Base-by-base conservation (phyloP, 2,888 invertebrate species). In the Falcaria lacertinaria region DNA sequence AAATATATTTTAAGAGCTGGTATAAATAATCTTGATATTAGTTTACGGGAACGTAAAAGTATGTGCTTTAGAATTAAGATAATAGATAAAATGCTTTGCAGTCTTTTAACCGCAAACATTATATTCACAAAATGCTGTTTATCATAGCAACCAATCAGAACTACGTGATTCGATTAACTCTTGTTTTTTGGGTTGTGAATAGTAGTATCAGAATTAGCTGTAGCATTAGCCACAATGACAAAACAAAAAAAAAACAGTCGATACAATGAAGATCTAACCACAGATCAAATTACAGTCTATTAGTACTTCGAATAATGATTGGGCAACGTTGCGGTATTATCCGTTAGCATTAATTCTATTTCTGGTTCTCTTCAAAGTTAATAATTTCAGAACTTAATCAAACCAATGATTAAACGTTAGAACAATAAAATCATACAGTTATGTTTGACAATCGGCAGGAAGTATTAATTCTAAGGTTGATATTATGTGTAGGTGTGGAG, bases 141-240 rank as follows among this genome's bases (percentile, higher is more conserved):
- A 75, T 77, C 71, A 54, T 60, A 69, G 74, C 73, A 82, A 74
- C 67, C 69, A 72, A 84, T 79, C 69, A 57, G 51, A 45, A 58
- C 62, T 70, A 83, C 85, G 84, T 84, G 85, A 82, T 79, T 85
- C 79, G 72, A 85, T 86, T 83, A 77, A 72, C 63, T 71, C 74
- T 75, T 67, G 67, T 67, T 78, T 78, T 76, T 72, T 11, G 28
- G 50, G 48, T 41, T 42, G 45, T 50, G 54, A 50, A 60, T 60
- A n/a, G 52, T 51, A 50, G 67, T 73, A 67, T 68, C 53, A 39
- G 52, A 59, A 64, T 72, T 60, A 67, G 71, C 73, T 74, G 77
- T 69, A 64, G 60, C 56, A 67, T 60, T 58, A 28, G 65, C 57
- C 65, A 54, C 77, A 72, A 69, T 64, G 61, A 74, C 52, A 57